Evolutionary conservation across 2,888 invertebrate species (phyloP).

Genomic region (Terebella lapidaria): DNA sequence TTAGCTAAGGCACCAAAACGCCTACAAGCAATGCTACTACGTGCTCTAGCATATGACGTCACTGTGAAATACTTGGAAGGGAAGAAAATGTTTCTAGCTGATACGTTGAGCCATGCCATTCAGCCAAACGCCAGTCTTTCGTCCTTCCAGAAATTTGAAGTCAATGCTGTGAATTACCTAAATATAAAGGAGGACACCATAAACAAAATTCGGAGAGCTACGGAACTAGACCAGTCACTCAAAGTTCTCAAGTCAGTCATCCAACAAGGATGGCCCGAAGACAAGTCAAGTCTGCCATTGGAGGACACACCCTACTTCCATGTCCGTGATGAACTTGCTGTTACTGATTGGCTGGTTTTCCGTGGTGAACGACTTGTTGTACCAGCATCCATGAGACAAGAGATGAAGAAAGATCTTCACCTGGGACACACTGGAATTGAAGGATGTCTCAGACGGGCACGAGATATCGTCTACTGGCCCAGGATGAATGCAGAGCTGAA

Average conservation of each 20-base stretch:
- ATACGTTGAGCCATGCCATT: background rate
- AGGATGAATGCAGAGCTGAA: background rate
- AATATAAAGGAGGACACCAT: too few relatives aligned
- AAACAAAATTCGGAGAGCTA: too few relatives aligned
- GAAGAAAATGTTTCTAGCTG: conserved; percentile 16
- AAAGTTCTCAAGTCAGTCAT: background rate
- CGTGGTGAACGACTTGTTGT: background rate
- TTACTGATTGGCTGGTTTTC: background rate
- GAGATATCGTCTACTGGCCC: background rate
- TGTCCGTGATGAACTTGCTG: background rate
- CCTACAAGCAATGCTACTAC: conserved; percentile 14
- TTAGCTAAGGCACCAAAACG: conserved; percentile 10
- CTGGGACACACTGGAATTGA: conserved; percentile 2
- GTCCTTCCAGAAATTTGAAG: too few relatives aligned
- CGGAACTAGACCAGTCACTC: too few relatives aligned
- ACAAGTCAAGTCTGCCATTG: background rate
- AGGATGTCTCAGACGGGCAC: background rate
- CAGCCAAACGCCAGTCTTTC: too few relatives aligned
- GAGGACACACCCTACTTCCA: background rate
- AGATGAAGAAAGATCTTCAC: background rate
- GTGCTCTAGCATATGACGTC: conserved; percentile 8
- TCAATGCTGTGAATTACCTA: too few relatives aligned
- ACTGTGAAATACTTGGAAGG: conserved; percentile 13
- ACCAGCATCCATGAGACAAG: background rate
- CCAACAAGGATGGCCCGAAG: background rate